phyloP scores from a whole-genome alignment of 1,140 invertebrate genomes.

The Drosophila repleta region DNA sequence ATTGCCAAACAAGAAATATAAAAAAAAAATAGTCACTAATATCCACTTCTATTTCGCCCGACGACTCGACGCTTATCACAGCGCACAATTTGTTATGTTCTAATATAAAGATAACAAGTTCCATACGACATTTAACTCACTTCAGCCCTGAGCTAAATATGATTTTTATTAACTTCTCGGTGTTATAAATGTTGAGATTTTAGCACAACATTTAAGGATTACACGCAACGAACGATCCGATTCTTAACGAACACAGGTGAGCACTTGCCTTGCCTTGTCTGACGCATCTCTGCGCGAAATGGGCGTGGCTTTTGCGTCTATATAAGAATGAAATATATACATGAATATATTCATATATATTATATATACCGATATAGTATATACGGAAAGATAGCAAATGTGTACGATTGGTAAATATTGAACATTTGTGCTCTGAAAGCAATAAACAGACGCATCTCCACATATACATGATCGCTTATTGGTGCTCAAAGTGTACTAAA shows the following conservation, averaged over 20 bases:
- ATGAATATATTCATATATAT: background rate
- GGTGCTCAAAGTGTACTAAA: slow-evolving; percentile 5
- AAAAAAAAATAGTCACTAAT: background rate
- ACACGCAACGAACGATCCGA: slow-evolving; percentile 44
- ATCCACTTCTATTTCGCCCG: slow-evolving; percentile 26
- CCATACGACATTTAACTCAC: slow-evolving; percentile 49
- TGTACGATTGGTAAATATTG: slow-evolving; percentile 23
- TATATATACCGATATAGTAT: background rate
- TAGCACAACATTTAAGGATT: slow-evolving; percentile 57
- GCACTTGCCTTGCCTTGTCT: slow-evolving; percentile 15
- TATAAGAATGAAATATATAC: background rate
- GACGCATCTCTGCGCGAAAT: background rate
- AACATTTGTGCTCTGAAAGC: background rate
- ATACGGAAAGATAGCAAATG: slow-evolving; percentile 7
- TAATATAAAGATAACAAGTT: slow-evolving; percentile 34
- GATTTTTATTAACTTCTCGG: slow-evolving; percentile 51
- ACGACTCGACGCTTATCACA: slow-evolving; percentile 49
- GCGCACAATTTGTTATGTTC: slow-evolving; percentile 41
- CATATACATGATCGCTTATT: background rate
- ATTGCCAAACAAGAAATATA: too few relatives aligned
- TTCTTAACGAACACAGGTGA: slow-evolving; percentile 61
- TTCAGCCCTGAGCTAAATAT: slow-evolving; percentile 45
- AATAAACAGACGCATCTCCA: background rate
- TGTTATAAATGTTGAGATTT: slow-evolving; percentile 50
- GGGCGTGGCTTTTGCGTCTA: slow-evolving; percentile 1